These are phyloP conservation scores for Zenarchopterus dispar DNA, from an alignment of 2,797 vertebrate genomes.

Conservation along the genomic window DNA sequence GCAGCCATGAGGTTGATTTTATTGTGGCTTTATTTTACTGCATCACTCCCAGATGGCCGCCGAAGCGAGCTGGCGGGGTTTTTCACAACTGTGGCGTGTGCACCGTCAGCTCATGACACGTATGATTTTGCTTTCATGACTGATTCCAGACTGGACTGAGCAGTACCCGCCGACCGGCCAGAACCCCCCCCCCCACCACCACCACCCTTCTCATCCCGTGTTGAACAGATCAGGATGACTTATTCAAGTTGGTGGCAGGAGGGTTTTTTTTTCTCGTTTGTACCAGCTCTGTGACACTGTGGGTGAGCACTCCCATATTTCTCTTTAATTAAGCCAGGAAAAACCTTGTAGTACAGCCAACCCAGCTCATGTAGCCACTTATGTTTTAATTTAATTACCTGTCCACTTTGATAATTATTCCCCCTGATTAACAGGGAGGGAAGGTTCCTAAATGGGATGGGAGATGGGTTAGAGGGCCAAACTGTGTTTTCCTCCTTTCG, in stretches of 20 bases:
- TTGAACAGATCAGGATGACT: conserved; percentile 56
- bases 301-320: conserved; percentile 80
- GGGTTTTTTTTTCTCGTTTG: conserved; percentile 49
- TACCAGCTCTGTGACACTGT: conserved; percentile 73
- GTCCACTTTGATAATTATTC: conserved; percentile 88
- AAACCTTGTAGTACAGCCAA: conserved; percentile 83
- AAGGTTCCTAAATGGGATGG: conserved; percentile 76
- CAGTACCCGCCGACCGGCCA: conserved; percentile 1
- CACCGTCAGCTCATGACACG: conserved; percentile 36
- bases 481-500: conserved; percentile 64
- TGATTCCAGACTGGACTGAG: neutral
- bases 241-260: conserved; percentile 64
- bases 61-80: conserved; percentile 46
- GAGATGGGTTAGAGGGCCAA: conserved; percentile 68
- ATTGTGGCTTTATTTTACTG: conserved; percentile 75
- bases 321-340: conserved; percentile 83
- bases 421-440: conserved; percentile 84
- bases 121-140: conserved; percentile 49
- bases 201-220: conserved; percentile 12
- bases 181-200: conserved; percentile 1
- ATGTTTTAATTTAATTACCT: conserved; percentile 89
- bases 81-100: conserved; percentile 28
- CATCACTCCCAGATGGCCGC: conserved; percentile 78
- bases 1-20: conserved; percentile 74
- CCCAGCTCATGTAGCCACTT: conserved; percentile 84